phyloP scores from a whole-genome alignment of 2,113 vertebrate genomes.

The Haemorhous mexicanus region DNA sequence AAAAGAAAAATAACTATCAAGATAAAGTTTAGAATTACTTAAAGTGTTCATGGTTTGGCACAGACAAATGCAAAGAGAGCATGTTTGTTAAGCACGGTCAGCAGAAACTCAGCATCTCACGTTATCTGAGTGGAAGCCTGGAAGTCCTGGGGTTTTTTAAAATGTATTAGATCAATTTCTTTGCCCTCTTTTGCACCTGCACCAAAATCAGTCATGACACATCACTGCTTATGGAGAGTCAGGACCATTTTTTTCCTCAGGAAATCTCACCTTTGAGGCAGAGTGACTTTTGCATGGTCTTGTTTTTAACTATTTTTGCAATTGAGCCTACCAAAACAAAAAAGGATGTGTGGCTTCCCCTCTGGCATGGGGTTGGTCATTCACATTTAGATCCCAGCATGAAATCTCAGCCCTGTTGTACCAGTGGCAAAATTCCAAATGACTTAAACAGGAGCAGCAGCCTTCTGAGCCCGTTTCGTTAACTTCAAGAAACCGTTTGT shows the following conservation, averaged over 20 bases:
- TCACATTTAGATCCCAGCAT: background rate
- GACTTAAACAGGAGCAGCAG: background rate
- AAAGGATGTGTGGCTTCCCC: background rate
- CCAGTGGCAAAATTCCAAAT: conserved; percentile 5
- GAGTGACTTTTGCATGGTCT: background rate
- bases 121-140: background rate
- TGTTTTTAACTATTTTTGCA: background rate
- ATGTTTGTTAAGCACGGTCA: background rate
- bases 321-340: background rate
- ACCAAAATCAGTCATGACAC: background rate
- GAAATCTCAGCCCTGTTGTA: conserved; percentile 12
- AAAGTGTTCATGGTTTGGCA: background rate
- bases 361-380: background rate
- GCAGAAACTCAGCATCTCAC: background rate
- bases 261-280: background rate
- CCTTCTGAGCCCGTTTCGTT: background rate
- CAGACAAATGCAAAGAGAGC: background rate
- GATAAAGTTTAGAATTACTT: conserved; percentile 8
- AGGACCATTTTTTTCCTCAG: background rate
- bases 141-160: background rate
- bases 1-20: conserved; percentile 36
- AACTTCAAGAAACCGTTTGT: background rate
- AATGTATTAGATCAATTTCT: background rate
- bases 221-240: background rate
- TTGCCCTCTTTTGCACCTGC: background rate